Base-by-base conservation (phyloP, 2,113 vertebrate species). In the Paraplagusia blochii region DNA sequence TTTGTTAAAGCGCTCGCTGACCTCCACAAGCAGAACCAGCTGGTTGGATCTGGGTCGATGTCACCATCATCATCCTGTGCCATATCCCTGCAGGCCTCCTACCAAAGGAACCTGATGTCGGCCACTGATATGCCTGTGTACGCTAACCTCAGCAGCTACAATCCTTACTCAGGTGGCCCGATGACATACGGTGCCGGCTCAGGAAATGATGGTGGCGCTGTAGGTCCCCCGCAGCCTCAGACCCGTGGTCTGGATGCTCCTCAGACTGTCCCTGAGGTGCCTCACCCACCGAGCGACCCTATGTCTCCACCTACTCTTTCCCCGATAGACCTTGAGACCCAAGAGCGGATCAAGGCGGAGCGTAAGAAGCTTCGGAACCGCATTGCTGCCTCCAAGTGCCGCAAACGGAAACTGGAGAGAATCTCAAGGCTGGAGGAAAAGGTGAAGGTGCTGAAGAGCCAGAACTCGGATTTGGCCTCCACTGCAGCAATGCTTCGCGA, bases 341-440 rank as follows among this genome's bases (percentile, higher is more conserved):
- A 97, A 81, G 95, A 98, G 82, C 90, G 93, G 7, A 95, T 95
- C 84, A 98, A 97, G 74, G 94, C 93, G 0, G 95, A 98, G 77
- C 88, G 95, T 59, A 98, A 98, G 79, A 91, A 93, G 78, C 90
- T 97, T 62, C 90, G 95, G 61, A 98, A 98, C 76, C 92, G 95
- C 42, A 96, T 97, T 47, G 95, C 95, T 1, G 95, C 95, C 3
- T 96, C 95, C 68, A 98, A 97, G 71, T 97, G 95, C 87, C 92
- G 95, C 39, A 95, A 94, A 82, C 86, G 95, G 75, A 98, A 98
- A 74, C 89, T 98, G 81, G 95, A 98, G 84, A 84, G 95, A 1
- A 98, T 97, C 74, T 96, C 94, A 0, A 90, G 95, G 18, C 88
- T 97, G 60, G 95, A 98, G 83, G 95, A 97, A 80, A 97, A 96